These are phyloP conservation scores for Grammomys surdaster DNA, from an alignment of 2,113 vertebrate species.

Conservation along the genomic window DNA sequence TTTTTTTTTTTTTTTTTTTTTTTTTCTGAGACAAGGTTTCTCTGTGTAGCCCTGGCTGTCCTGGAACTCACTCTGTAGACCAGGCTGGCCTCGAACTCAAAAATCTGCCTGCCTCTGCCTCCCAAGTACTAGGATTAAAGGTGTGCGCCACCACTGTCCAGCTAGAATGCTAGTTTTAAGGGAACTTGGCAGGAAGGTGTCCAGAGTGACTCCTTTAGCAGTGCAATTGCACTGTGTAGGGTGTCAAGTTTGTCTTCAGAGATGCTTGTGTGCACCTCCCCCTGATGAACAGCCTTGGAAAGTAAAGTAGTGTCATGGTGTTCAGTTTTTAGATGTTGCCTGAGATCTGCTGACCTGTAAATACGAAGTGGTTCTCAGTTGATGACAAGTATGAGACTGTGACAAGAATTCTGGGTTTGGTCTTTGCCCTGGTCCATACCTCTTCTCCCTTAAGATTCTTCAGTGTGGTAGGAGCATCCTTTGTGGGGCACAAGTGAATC, in stretches of 20 bases:
- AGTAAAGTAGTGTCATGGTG: background rate
- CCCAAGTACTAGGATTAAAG: too few species aligned
- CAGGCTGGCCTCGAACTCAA: too few species aligned
- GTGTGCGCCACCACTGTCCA: too few species aligned
- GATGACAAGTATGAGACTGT: too few species aligned
- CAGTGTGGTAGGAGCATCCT: background rate
- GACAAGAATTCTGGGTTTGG: background rate
- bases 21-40: too few species aligned
- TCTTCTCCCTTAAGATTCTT: background rate
- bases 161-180: background rate
- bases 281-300: background rate
- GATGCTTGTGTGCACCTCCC: too few species aligned
- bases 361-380: background rate
- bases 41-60: too few species aligned
- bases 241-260: background rate
- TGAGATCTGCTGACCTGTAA: background rate
- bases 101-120: too few species aligned
- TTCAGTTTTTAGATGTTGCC: background rate
- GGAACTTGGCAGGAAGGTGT: background rate
- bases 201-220: accelerated
- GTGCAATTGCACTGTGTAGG: too few species aligned
- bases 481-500: background rate
- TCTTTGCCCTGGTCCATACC: background rate
- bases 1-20: too few species aligned
- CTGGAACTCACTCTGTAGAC: too few species aligned